phyloP scores from a whole-genome alignment of 2,888 invertebrate species.

The Hydroisotoma schaefferi region DNA sequence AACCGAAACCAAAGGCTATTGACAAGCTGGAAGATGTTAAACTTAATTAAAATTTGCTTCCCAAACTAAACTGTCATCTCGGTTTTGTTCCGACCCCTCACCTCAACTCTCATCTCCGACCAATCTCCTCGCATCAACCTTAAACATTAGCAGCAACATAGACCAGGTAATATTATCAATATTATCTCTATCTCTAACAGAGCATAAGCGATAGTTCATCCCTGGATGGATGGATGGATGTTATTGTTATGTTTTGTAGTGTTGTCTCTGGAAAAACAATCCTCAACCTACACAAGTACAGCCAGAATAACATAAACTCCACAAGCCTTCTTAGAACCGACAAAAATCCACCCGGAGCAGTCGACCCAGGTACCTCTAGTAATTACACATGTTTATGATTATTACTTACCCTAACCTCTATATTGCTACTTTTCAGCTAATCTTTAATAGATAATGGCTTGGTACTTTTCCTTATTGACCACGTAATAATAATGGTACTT shows the following conservation, averaged over 20 bases:
- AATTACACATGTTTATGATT: constrained; percentile 18
- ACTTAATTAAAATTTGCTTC: neutral
- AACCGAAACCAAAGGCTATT: neutral
- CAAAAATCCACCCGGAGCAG: neutral
- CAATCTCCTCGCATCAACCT: neutral
- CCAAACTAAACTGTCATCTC: neutral
- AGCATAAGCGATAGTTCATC: too few species aligned
- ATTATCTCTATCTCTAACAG: too few species aligned
- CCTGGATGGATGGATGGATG: too few species aligned
- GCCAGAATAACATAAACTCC: too few species aligned
- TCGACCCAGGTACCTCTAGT: constrained; percentile 1
- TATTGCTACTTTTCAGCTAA: neutral
- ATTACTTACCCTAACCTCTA: neutral
- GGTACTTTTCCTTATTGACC: too few species aligned
- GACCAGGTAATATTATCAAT: too few species aligned
- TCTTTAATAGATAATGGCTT: neutral
- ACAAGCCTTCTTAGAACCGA: constrained; percentile 4
- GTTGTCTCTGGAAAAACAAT: too few species aligned
- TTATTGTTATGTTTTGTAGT: too few species aligned
- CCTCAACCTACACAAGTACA: too few species aligned
- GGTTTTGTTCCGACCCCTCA: neutral
- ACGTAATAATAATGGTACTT: neutral
- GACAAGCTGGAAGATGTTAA: neutral
- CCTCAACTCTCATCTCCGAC: constrained; percentile 4
- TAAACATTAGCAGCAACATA: neutral